Evolutionary conservation across 2,888 invertebrate genomes (phyloP).

Genomic region (Panopea generosa): DNA sequence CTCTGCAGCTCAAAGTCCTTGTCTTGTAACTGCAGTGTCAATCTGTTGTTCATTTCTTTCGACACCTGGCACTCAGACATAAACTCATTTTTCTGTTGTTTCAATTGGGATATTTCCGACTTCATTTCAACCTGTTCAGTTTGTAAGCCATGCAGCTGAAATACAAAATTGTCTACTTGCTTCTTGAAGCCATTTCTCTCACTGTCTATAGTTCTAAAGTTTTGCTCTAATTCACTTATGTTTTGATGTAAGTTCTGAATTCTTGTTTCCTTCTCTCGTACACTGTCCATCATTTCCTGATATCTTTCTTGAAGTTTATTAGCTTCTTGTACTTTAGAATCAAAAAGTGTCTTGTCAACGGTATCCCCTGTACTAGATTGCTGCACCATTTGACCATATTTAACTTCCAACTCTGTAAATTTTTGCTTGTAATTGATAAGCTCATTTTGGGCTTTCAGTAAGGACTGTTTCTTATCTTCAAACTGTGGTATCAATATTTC

Average conservation of each 20-base stretch:
- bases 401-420: constrained; percentile 81
- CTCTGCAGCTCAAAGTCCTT: constrained; percentile 83
- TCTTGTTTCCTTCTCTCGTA: constrained; percentile 65
- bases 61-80: constrained; percentile 71
- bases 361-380: constrained; percentile 72
- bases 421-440: constrained; percentile 82
- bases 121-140: constrained; percentile 75
- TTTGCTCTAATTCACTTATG: constrained; percentile 74
- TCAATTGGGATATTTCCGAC: constrained; percentile 64
- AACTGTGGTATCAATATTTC: constrained; percentile 81
- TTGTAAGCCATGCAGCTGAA: constrained; percentile 79
- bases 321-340: constrained; percentile 71
- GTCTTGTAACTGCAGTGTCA: constrained; percentile 81
- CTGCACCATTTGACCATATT: constrained; percentile 78
- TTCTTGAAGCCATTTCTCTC: constrained; percentile 78
- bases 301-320: constrained; percentile 64
- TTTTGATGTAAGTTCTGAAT: constrained; percentile 70
- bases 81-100: constrained; percentile 64
- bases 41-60: constrained; percentile 77
- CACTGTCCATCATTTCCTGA: constrained; percentile 61
- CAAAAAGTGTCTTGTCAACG: constrained; percentile 68
- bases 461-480: constrained; percentile 84
- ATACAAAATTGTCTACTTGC: constrained; percentile 80
- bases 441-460: constrained; percentile 84
- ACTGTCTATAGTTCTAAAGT: constrained; percentile 66